Evolutionary conservation across 2,888 invertebrate species (phyloP), one percentile per base, ranked within the genome.

Genomic region (Cosmia trapezina): DNA sequence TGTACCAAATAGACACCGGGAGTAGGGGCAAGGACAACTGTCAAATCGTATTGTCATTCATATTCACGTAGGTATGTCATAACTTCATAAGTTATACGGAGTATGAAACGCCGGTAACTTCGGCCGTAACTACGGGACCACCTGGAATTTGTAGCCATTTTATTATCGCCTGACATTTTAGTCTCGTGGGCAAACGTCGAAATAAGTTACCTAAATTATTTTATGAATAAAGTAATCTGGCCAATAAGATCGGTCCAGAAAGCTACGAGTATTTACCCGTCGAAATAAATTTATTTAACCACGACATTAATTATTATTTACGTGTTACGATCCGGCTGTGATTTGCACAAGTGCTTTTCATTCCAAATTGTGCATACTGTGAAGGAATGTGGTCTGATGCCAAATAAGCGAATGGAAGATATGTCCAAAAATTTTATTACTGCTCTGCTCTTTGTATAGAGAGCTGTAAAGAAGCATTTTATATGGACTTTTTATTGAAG

Each of bases 241-340:
- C 59, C 70, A 64, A 71, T 56, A 72, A 70, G 22, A 68, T 63
- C 51, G 66, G 66, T 22, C 54, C 66, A 19, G 68, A 72, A 76
- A 79, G 60, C 61, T 33, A 60, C n/a, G n/a, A n/a, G n/a, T n/a
- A n/a, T n/a, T 80, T 51, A 33, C 28, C 43, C 14, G 75, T 82
- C 74, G 64, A 82, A 75, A 84, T 83, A 82, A 80, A 83, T 83
- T 75, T 49, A 69, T 73, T 71, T 80, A 70, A 80, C 71, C 68
- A 60, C 66, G 80, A 80, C 83, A 59, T 82, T 84, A 69, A 83
- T 77, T 85, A 80, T 71, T 73, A 80, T 82, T 72, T 84, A 82
- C 76, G 66, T 71, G 66, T 67, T 69, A 60, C 75, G 66, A 78
- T 47, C 70, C 41, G 49, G 22, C 41, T 68, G 85, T 73, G 82